Conservation (phyloP, 2,797 vertebrate species). For the Schizopygopsis pylzovi region DNA sequence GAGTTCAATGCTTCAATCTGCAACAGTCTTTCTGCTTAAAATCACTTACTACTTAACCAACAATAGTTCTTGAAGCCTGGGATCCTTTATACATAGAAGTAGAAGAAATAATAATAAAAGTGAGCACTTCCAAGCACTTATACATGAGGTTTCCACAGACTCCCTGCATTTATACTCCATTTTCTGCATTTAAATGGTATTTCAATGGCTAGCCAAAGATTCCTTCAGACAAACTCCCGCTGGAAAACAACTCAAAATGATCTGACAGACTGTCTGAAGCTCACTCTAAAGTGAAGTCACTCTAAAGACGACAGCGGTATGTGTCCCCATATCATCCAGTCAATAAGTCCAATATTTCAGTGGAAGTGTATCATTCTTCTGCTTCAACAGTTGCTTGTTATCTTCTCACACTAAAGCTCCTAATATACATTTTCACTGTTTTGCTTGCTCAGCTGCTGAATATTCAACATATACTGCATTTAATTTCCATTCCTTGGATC, state of each 20-base stretch:
- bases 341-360: conserved; percentile 4
- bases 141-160: not conserved
- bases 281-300: not conserved
- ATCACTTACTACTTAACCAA: not conserved
- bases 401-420: conserved; percentile 1
- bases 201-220: conserved; percentile 1
- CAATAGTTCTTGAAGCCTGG: no score
- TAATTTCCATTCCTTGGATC: not conserved
- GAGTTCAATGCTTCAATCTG: not conserved
- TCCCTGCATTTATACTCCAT: not conserved
- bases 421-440: not conserved
- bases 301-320: not conserved
- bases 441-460: not conserved
- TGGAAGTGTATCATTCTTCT: not conserved
- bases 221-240: not conserved
- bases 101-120: not conserved
- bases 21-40: not conserved
- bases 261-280: not conserved
- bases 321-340: not conserved
- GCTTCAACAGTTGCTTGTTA: not conserved
- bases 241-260: conserved; percentile 5
- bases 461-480: not conserved
- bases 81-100: not conserved
- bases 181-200: not conserved
- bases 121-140: not conserved